Base-by-base conservation (phyloP, 2,797 vertebrate genomes). In the Channallabes apus region DNA sequence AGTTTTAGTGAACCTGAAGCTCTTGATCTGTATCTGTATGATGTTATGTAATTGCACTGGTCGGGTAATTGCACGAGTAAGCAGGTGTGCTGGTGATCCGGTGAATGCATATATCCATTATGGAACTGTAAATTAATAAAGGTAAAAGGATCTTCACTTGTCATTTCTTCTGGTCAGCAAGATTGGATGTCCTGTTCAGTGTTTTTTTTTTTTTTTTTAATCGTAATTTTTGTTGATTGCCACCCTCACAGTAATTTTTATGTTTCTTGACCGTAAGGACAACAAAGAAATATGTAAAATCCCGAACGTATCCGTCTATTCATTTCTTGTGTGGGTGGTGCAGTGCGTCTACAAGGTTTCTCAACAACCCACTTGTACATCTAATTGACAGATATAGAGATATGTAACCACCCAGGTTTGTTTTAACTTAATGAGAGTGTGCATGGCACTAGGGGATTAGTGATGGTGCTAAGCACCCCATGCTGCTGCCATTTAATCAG, bases 401-500 rank as follows among this genome's bases (percentile, higher is more conserved):
- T 85, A 73, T 87, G 65, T 82, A 90, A 88, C 85, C 82, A 87
- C 88, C 81, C 79, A 86, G 84, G 82, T 90, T 90, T 87, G 87
- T 88, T 89, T 90, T 86, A 88, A 88, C 88, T 87, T 89, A 90
- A 90, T 90, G 87, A 88, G 89, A 86, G 87, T 88, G 41, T 82
- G 87, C 80, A 82, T 83, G 84, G 82, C 88, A 85, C 88, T 84
- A 82, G 90, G 81, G 88, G 87, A 90, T 90, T 89, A 90, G 86
- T 86, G 80, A 80, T 68, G 86, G 86, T 76, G 88, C 89, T 86
- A 88, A 86, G 89, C 90, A 29, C 93, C 90, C 89, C 91, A 86
- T 88, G 90, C 90, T 91, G 92, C 89, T 92, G 91, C 90, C 93
- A 92, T 95, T 89, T 93, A 91, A 93, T 93, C 91, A 90, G 88